Evolutionary conservation across 2,113 vertebrate species (phyloP).

Genomic region (Mola mola): DNA sequence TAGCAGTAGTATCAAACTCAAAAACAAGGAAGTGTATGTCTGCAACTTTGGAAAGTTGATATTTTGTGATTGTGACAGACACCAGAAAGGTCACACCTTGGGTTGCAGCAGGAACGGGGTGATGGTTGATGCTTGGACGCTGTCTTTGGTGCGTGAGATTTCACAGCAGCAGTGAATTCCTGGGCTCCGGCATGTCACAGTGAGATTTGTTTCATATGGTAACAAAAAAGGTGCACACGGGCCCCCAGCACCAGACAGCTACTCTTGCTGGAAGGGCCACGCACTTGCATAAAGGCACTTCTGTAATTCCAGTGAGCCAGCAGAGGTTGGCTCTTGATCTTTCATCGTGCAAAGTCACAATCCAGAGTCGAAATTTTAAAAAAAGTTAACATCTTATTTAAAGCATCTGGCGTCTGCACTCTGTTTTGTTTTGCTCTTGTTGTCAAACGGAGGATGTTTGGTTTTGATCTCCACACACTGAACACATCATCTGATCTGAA

Average conservation of each 20-base stretch:
- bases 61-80: constrained; percentile 41
- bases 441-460: constrained; percentile 10
- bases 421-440: constrained; percentile 20
- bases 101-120: background rate
- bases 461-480: background rate
- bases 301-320: constrained; percentile 50
- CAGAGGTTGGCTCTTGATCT: constrained; percentile 53
- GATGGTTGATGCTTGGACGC: background rate
- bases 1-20: no score
- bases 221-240: constrained; percentile 53
- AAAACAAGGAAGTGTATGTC: constrained; percentile 20
- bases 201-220: constrained; percentile 59
- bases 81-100: constrained; percentile 37
- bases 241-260: constrained; percentile 33
- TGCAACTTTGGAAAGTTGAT: constrained; percentile 22
- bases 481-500: constrained; percentile 2
- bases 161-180: constrained; percentile 49
- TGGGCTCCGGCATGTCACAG: constrained; percentile 39
- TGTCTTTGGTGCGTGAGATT: constrained; percentile 42
- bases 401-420: constrained; percentile 23
- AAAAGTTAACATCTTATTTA: constrained; percentile 10
- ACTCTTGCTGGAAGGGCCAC: constrained; percentile 28
- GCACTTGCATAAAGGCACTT: constrained; percentile 58
- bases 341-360: constrained; percentile 41
- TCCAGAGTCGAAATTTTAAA: constrained; percentile 32